Percentiles rank a stretch among this genome's conserved stretches.
These are phyloP conservation scores for Pteropus alecto DNA, from an alignment of 2,113 vertebrate species.

Conservation along the genomic window DNA sequence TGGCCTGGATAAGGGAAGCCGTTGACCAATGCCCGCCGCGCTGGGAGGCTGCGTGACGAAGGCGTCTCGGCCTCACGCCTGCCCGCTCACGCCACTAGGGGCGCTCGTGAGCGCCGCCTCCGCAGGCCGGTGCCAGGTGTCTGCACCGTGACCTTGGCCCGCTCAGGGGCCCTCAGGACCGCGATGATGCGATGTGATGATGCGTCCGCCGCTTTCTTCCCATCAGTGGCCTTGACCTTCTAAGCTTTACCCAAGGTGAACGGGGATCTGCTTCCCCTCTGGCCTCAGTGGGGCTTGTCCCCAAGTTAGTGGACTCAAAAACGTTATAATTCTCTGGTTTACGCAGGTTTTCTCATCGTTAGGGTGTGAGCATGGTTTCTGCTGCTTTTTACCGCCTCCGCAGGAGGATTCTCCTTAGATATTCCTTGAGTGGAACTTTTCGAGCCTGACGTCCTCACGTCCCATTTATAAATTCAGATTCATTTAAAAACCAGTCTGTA, in stretches of 20 bases:
- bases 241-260: too few relatives aligned
- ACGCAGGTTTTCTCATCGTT: neutral
- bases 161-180: neutral
- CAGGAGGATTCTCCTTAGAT: fast-evolving
- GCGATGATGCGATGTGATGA: neutral
- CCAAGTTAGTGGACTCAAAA: neutral
- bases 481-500: neutral
- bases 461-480: neutral
- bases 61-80: too few relatives aligned
- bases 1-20: neutral
- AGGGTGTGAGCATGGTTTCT: fast-evolving
- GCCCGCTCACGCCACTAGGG: neutral
- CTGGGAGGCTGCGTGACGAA: neutral
- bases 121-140: fast-evolving
- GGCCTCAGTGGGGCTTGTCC: neutral
- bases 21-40: neutral
- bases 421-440: neutral
- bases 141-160: fast-evolving
- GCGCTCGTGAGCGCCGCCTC: neutral
- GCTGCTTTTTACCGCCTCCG: fast-evolving
- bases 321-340: neutral
- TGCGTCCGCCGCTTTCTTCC: neutral
- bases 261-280: fast-evolving
- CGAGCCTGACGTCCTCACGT: neutral
- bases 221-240: neutral